Percentiles rank a stretch among this genome's conserved stretches.
Conservation (phyloP, 30 jellyfish, hydroid and myxozoan species). For the Turritopsis rubra region DNA sequence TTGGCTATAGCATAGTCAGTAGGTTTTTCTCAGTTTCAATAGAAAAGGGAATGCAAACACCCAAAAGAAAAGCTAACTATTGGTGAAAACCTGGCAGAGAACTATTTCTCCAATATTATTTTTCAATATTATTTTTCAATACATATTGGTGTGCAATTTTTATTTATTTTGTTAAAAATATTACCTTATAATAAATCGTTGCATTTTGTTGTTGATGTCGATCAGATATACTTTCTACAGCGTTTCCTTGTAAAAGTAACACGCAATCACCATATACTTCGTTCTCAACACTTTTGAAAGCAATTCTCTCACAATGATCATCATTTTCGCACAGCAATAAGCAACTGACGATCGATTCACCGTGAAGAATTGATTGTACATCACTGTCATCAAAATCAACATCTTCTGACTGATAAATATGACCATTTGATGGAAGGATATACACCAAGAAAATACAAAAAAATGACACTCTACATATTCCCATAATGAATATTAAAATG, state of each 20-base stretch:
- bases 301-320: background rate
- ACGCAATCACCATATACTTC: background rate
- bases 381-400: background rate
- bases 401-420: background rate
- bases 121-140: background rate
- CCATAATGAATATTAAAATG: no score
- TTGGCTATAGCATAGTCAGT: no score
- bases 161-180: background rate
- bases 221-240: background rate
- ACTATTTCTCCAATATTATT: no score
- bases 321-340: background rate
- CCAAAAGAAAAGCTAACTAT: no score
- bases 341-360: background rate
- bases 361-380: background rate
- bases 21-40: no score
- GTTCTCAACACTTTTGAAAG: background rate
- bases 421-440: background rate
- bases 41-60: no score
- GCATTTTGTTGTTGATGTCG: background rate
- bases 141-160: background rate
- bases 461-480: background rate
- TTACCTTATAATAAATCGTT: background rate
- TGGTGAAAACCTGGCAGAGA: no score
- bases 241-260: background rate
- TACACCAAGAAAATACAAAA: background rate